Evolutionary conservation across 2,888 invertebrate genomes (phyloP).

Genomic region (Apotomis betuletana): DNA sequence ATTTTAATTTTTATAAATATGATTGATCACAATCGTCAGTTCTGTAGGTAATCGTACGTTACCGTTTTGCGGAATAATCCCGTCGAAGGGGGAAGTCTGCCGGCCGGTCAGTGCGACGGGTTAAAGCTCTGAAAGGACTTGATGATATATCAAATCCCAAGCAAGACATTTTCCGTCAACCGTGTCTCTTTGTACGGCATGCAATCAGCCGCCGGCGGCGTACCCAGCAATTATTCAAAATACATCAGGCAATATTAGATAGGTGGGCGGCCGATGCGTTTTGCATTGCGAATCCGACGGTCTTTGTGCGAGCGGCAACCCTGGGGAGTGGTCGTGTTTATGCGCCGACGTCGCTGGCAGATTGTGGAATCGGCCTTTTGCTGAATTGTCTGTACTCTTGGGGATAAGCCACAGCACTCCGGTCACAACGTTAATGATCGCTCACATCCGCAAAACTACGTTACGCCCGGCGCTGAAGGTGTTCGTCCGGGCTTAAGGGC

Average conservation of each 20-base stretch:
- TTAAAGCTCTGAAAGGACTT: conserved; percentile 46
- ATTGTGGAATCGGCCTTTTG: conserved; percentile 71
- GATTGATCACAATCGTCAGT: too few species aligned
- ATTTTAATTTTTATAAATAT: too few species aligned
- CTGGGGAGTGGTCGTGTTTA: conserved; percentile 71
- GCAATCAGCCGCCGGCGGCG: conserved; percentile 70
- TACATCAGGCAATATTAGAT: conserved; percentile 82
- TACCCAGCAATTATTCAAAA: conserved; percentile 81
- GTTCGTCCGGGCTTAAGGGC: conserved; percentile 39
- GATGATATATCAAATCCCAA: conserved; percentile 57
- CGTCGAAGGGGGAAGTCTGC: conserved; percentile 4
- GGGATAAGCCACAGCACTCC: conserved; percentile 58
- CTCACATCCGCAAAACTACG: conserved; percentile 53
- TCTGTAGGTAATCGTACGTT: too few species aligned
- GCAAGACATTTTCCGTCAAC: conserved; percentile 74
- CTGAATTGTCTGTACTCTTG: conserved; percentile 64
- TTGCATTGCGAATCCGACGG: conserved; percentile 81
- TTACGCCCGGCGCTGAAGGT: conserved; percentile 45
- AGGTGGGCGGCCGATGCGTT: conserved; percentile 78
- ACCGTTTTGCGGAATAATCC: neutral
- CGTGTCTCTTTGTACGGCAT: conserved; percentile 68
- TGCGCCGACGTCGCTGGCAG: conserved; percentile 52
- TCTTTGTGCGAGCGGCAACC: conserved; percentile 68
- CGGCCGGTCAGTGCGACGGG: conserved; percentile 10
- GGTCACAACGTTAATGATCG: conserved; percentile 51